Conservation (phyloP, 2,113 vertebrate genomes). For the Passer domesticus region DNA sequence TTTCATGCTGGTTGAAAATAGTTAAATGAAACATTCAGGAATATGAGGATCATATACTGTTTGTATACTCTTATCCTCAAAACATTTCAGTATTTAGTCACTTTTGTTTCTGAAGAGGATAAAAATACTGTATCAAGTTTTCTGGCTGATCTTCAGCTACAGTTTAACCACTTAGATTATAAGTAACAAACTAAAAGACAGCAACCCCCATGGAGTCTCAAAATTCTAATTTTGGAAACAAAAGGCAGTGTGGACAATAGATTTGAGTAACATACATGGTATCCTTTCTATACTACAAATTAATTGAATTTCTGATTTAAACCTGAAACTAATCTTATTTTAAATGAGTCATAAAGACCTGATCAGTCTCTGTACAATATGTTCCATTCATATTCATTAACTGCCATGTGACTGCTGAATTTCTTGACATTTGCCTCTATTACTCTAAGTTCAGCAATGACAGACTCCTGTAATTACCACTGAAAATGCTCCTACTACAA, state of each 20-base stretch:
- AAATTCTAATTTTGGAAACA: not conserved
- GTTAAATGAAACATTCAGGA: not conserved
- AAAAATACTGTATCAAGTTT: not conserved
- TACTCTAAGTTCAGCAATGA: conserved; percentile 2
- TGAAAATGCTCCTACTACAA: not conserved
- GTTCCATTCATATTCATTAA: conserved; percentile 49
- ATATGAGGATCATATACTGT: not conserved
- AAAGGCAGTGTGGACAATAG: not conserved
- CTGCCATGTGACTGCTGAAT: conserved; percentile 16
- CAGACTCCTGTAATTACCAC: not conserved
- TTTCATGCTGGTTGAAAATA: conserved; percentile 13
- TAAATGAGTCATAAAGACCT: conserved; percentile 47
- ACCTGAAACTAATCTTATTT: conserved; percentile 1
- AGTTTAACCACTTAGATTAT: not conserved
- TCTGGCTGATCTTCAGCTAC: not conserved
- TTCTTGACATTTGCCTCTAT: conserved; percentile 35
- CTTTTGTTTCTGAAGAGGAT: not conserved
- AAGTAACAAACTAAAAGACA: not conserved
- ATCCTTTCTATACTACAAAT: not conserved
- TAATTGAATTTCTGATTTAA: not conserved
- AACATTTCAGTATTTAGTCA: not conserved
- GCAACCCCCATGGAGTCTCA: not conserved
- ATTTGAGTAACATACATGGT: not conserved
- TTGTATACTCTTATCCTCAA: not conserved
- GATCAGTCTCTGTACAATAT: conserved; percentile 39